Evolutionary conservation across 2,113 vertebrate species (phyloP), one percentile per base, ranked within the genome.

Genomic region (Pipra filicauda): DNA sequence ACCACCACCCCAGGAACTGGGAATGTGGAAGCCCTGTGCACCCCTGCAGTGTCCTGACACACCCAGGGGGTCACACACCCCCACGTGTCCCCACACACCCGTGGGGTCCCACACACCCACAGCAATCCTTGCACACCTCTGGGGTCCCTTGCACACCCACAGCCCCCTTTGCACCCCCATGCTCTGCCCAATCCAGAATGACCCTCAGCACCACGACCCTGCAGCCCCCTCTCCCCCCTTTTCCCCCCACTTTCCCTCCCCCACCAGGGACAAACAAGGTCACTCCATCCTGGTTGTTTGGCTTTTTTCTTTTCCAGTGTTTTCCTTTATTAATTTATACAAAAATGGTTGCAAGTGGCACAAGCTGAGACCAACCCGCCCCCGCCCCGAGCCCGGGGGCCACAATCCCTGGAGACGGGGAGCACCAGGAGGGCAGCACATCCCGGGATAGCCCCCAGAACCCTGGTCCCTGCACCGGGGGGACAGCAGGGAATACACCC

Each of bases 271-370:
- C 37, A 46, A 66, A 62, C 0, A 11, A 69, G 17, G 8, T 33
- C 77, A 30, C 8, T 22, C n/a, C 49, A 28, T 44, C 23, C 69
- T 2, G 2, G 6, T 6, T 24, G 3, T 43, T 59, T 43, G 58
- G 8, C 23, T 15, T 15, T 41, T 27, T 15, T 21, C 70, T 58
- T 48, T 66, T 8, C 61, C 70, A 35, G 12, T 76, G 13, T 92
- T 96, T 91, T 96, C 91, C 91, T 97, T 95, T 96, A 96, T 97
- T 91, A 92, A 96, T 96, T 95, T 94, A 95, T 97, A 97, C 95
- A 97, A 97, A 97, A 97, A 92, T 2, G 55, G 49, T 90, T 31
- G 23, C 78, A 61, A 88, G 88, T 58, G 75, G 70, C 26, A 43
- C 75, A 39, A 81, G 82, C 80, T 35, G 77, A 41, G 18, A n/a